Evolutionary conservation across 2,888 invertebrate genomes (phyloP), one percentile per base, ranked within the genome.

Genomic region (Anticlea derivata): DNA sequence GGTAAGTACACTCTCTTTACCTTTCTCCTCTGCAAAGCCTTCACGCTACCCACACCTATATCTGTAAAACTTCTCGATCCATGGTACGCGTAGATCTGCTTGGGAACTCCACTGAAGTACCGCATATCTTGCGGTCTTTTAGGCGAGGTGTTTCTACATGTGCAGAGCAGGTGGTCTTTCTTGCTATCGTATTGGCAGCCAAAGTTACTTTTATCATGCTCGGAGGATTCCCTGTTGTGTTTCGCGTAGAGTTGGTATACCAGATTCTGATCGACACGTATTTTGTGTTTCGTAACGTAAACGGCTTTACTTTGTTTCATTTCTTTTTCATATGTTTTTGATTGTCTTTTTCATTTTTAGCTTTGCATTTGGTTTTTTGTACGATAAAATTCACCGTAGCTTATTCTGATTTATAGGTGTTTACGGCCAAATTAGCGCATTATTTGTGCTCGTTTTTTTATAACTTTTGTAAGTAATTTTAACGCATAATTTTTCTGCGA

Each of bases 1-100:
- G 83, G 84, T n/a, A 82, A 48, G 48, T 86, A 81, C 6, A 86
- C 62, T 45, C 63, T 74, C 12, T 64, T 78, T 0, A 83, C 73
- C 50, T 68, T 80, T 37, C 68, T 81, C 50, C 66, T 73, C 7
- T 70, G 74, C 1, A 78, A 47, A 0, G 75, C 58, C 34, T 76
- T 83, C 0, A 85, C 64, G 38, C 72, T 80, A 0, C 84, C 82
- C 0, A 83, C 75, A 0, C 82, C 82, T 0, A 84, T 64, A 11
- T 83, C 78, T 0, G 74, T 76, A 10, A 57, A 70, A 54, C 75
- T 77, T 6, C 65, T 70, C 0, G 72, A 62, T 1, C 63, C 63
- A 7, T 73, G 72, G 20, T 70, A 80, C 0, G 69, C 50, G 34
- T 71, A 77, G 1, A 73, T 56, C 24, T 75, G 72, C 8, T 67